Base-by-base conservation (phyloP, 2,113 vertebrate species). In the Grantiella picta region DNA sequence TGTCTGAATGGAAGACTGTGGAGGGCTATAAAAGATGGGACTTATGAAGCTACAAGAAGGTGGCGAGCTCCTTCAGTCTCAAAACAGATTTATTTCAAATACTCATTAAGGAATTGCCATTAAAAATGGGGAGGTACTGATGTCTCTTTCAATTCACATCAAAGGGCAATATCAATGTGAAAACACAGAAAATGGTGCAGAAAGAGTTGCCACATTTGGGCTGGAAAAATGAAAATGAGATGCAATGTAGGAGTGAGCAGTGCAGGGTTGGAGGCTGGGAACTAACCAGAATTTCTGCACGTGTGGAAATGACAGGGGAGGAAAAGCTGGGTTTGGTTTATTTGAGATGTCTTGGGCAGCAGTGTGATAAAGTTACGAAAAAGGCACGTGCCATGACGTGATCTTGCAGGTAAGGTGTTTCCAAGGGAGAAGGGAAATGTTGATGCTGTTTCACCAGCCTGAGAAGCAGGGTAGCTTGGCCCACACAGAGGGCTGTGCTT, bases 381-480 rank as follows among this genome's bases (percentile, higher is more conserved):
- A 69, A n/a, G 64, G 42, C 27, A 27, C 6, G 1, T 59, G 68
- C 38, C 54, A 3, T 63, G 72, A 60, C 21, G 47, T 47, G 63
- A 15, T 63, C 10, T 10, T 66, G 76, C 80, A 86, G 81, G 83
- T 86, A 0, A 77, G 73, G 76, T 1, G 5, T 92, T 96, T 94
- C 88, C 95, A 94, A 79, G 16, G 13, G 54, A 66, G 80, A 90
- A 83, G 91, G 94, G 88, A 96, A 96, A 89, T 20, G 53, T 3
- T 86, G 91, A 81, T 3, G 33, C 42, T 40, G 33, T 54, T 52
- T 42, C n/a, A 54, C 15, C 15, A 73, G 73, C 54, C 76, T 57
- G 86, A 92, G 84, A 90, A 42, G 8, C 47, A 8, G 90, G 47
- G 81, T 59, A 31, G 69, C 52, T 65, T 50, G 71, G 82, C 86